Base-by-base conservation (phyloP, 2,888 invertebrate species). In the Pseudanteris insignis region DNA sequence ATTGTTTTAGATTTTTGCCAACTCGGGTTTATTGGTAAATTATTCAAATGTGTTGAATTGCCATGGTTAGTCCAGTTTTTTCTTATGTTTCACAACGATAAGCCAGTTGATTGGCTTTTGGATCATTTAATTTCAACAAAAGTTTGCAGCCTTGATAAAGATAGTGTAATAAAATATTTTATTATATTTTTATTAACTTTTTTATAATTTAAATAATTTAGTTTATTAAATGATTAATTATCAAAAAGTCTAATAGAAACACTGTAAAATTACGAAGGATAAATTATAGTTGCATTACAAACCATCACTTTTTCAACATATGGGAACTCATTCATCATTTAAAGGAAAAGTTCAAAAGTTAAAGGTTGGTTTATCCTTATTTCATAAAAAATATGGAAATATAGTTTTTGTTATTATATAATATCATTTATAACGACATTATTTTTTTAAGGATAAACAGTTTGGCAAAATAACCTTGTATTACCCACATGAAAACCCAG, bases 61-160 rank as follows among this genome's bases (percentile, higher is more conserved):
- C 89, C 91, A 0, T 89, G 90, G 83, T 84, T 97, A 60, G 88
- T 94, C 26, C 91, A 94, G 66, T 97, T 95, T 80, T 91, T 97
- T 71, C 88, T 97, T 76, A 90, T 97, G 86, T 97, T 98, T 78
- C 93, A 94, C 81, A 89, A 89, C 74, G 94, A 96, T 74, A 95
- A 96, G 82, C 97, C 98, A 0, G 95, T 96, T 0, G 97, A 98
- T 77, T 98, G 97, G 97, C 83, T 98, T 3, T 81, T 97, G 7
- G 94, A 95, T 71, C 90, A 94, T 76, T 88, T 95, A 64, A 86
- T 96, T 44, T 88, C 89, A 53, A 93, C 94, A 2, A 92, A 91
- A 80, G 89, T 90, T n/a, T 98, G 97, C 81, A 89, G 88, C 72
- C 86, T 90, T 64, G 89, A 91, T 66, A 91, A 89, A 74, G 86